Evolutionary conservation across 2,797 vertebrate species (phyloP).

Genomic region (Aselliscus stoliczkanus): DNA sequence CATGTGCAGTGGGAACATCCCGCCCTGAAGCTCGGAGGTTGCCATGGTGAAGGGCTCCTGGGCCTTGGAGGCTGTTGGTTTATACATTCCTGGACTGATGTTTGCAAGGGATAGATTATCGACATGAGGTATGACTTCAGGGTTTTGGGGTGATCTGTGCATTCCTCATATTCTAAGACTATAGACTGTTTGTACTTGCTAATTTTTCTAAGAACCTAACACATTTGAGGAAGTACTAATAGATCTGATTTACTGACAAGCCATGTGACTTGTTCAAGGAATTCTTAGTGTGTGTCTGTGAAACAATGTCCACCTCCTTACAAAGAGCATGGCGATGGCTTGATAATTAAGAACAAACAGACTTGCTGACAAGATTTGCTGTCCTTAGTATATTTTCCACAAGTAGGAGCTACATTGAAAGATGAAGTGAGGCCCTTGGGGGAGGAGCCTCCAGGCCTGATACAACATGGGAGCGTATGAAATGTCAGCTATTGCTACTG

Average conservation of each 20-base stretch:
- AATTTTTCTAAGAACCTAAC: not conserved
- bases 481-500: not conserved
- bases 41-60: too few relatives aligned
- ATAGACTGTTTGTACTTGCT: not conserved
- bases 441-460: not conserved
- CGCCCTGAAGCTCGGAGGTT: not conserved
- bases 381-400: not conserved
- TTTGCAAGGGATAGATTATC: not conserved
- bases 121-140: not conserved
- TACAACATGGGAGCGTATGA: not conserved
- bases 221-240: not conserved
- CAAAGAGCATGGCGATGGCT: not conserved
- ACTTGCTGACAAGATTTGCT: not conserved
- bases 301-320: not conserved
- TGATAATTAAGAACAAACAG: slow-evolving; percentile 19
- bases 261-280: not conserved
- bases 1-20: not conserved
- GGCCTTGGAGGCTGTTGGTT: not conserved
- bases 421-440: not conserved
- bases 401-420: not conserved
- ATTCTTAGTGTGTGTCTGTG: not conserved
- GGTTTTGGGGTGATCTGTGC: not conserved
- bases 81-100: not conserved
- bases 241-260: not conserved
- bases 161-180: not conserved